phyloP scores from a whole-genome alignment of 1,140 invertebrate genomes.

The Ruditapes philippinarum region DNA sequence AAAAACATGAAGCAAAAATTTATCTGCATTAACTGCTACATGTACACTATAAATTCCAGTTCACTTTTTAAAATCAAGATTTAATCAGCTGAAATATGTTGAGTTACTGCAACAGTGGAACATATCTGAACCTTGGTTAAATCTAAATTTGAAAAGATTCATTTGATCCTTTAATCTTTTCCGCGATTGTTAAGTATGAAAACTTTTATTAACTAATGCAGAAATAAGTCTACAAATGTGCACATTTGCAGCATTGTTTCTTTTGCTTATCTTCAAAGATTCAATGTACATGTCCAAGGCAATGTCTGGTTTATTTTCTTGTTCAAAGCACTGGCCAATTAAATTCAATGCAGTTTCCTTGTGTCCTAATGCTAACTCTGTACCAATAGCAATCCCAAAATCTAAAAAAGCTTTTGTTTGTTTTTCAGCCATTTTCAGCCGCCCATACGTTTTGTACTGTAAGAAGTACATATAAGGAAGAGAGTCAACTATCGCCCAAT shows the following conservation, averaged over 20 bases:
- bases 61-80: too few species aligned
- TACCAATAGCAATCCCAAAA: background rate
- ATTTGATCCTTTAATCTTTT: too few species aligned
- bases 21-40: too few species aligned
- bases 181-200: too few species aligned
- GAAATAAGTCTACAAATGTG: background rate
- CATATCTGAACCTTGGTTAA: too few species aligned
- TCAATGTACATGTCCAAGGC: background rate
- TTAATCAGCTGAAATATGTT: too few species aligned
- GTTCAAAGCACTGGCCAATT: background rate
- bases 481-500: background rate
- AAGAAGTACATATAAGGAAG: background rate
- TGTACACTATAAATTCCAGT: too few species aligned
- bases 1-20: too few species aligned
- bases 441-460: background rate
- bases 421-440: background rate
- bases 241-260: background rate
- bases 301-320: background rate
- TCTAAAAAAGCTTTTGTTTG: background rate
- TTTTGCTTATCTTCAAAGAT: background rate
- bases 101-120: too few species aligned
- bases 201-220: background rate
- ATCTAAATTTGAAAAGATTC: too few species aligned
- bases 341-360: conserved; percentile 6
- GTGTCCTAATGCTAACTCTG: background rate